phyloP scores from a whole-genome alignment of 1,140 invertebrate genomes.

The Andricus grossulariae region DNA sequence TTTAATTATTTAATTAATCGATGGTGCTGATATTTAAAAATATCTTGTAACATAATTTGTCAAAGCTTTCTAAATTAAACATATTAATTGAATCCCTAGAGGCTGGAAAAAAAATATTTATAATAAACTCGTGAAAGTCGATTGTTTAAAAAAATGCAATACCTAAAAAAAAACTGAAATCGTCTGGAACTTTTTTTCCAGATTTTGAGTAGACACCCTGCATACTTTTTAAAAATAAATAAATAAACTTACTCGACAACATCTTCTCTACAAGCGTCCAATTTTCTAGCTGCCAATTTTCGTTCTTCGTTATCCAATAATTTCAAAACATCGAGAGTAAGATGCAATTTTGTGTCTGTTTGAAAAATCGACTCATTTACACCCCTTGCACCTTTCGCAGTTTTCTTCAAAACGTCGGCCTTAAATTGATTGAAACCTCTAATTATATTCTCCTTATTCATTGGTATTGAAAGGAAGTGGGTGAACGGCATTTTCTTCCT shows the following conservation, averaged over 20 bases:
- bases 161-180: too few relatives aligned
- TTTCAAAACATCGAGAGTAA: slow-evolving; percentile 84
- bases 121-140: too few relatives aligned
- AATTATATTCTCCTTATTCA: slow-evolving; percentile 78
- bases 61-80: too few relatives aligned
- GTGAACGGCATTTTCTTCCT: slow-evolving; percentile 81
- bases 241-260: slow-evolving; percentile 76
- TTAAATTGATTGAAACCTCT: slow-evolving; percentile 67
- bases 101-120: too few relatives aligned
- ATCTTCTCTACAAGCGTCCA: slow-evolving; percentile 76
- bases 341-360: slow-evolving; percentile 82
- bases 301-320: slow-evolving; percentile 83
- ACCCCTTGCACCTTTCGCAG: slow-evolving; percentile 74
- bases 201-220: too few relatives aligned
- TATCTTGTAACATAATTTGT: too few relatives aligned
- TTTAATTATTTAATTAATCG: too few relatives aligned
- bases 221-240: not conserved
- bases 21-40: too few relatives aligned
- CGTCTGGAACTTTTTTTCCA: too few relatives aligned
- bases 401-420: slow-evolving; percentile 60
- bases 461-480: slow-evolving; percentile 89
- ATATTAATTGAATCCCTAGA: too few relatives aligned
- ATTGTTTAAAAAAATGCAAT: too few relatives aligned
- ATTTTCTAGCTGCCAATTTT: slow-evolving; percentile 73
- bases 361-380: slow-evolving; percentile 85